Percentiles rank a stretch among this genome's conserved stretches.
These are phyloP conservation scores for Himalopsyche tibetana DNA, from an alignment of 2,888 invertebrate species.

Conservation along the genomic window DNA sequence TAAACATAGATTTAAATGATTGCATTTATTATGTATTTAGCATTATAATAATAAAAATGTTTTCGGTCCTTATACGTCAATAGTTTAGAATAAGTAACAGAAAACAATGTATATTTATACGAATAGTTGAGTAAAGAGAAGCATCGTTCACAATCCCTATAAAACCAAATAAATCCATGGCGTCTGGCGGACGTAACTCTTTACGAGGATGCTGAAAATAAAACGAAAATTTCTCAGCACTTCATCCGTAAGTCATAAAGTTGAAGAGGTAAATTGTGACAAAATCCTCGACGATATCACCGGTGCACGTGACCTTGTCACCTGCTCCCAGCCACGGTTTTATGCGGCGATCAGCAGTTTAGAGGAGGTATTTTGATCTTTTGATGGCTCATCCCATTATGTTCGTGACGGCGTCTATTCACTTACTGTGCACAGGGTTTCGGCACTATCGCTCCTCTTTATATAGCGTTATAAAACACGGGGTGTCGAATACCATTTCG, in stretches of 20 bases:
- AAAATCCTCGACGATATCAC: slow-evolving; percentile 17
- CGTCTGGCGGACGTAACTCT: not conserved
- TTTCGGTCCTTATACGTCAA: too few relatives aligned
- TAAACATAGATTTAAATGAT: too few relatives aligned
- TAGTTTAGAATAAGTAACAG: too few relatives aligned
- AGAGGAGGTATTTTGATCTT: slow-evolving; percentile 58
- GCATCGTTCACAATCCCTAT: not conserved
- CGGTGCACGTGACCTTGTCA: slow-evolving; percentile 61
- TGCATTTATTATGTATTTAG: too few relatives aligned
- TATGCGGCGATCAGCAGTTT: slow-evolving; percentile 61
- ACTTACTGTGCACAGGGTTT: slow-evolving; percentile 50
- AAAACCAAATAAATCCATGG: slow-evolving; percentile 7
- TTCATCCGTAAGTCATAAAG: slow-evolving; percentile 44
- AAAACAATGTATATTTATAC: too few relatives aligned
- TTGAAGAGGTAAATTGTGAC: slow-evolving; percentile 41
- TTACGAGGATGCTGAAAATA: slow-evolving; percentile 1
- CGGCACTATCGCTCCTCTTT: slow-evolving; percentile 48
- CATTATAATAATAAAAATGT: too few relatives aligned
- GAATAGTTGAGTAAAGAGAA: too few relatives aligned
- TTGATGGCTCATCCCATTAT: slow-evolving; percentile 65
- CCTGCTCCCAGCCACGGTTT: slow-evolving; percentile 58
- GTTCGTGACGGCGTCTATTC: slow-evolving; percentile 58
- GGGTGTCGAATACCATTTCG: slow-evolving; percentile 63
- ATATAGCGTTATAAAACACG: slow-evolving; percentile 63
- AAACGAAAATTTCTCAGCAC: slow-evolving; percentile 20